phyloP scores from a whole-genome alignment of 1,140 invertebrate species.

The Charaxes varanes region DNA sequence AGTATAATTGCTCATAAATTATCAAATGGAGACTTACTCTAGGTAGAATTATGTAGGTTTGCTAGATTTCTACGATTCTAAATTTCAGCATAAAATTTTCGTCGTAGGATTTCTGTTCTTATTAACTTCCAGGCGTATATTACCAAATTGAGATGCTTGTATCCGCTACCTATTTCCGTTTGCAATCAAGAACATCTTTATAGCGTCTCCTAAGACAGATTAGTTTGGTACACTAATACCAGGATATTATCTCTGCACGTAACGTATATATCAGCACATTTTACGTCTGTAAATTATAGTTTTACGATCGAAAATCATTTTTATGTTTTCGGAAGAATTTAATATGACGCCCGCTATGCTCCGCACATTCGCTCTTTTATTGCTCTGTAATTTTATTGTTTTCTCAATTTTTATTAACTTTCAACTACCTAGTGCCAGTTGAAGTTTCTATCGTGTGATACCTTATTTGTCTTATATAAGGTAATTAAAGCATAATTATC shows the following conservation, averaged over 20 bases:
- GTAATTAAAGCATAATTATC: too few relatives aligned
- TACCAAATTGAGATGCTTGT: too few relatives aligned
- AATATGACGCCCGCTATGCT: conserved; percentile 68
- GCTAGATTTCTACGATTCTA: too few relatives aligned
- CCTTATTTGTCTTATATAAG: too few relatives aligned
- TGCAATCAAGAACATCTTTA: conserved; percentile 24
- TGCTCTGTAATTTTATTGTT: conserved; percentile 73
- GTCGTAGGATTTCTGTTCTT: too few relatives aligned
- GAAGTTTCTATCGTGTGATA: too few relatives aligned
- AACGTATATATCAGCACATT: conserved; percentile 62
- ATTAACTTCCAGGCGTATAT: too few relatives aligned
- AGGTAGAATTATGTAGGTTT: too few relatives aligned
- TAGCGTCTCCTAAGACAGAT: conserved; percentile 17
- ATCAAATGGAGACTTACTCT: too few relatives aligned
- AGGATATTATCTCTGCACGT: conserved; percentile 25
- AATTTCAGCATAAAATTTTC: too few relatives aligned
- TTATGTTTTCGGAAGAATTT: conserved; percentile 73
- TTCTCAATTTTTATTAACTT: conserved; percentile 73
- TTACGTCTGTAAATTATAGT: conserved; percentile 73
- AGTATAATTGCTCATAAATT: too few relatives aligned
- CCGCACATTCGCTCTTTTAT: conserved; percentile 68
- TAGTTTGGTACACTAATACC: conserved; percentile 14
- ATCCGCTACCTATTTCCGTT: too few relatives aligned
- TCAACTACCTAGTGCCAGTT: conserved; percentile 48
- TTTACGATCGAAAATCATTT: conserved; percentile 74